phyloP scores from a whole-genome alignment of 2,888 invertebrate species.

The Cybosia mesomella region DNA sequence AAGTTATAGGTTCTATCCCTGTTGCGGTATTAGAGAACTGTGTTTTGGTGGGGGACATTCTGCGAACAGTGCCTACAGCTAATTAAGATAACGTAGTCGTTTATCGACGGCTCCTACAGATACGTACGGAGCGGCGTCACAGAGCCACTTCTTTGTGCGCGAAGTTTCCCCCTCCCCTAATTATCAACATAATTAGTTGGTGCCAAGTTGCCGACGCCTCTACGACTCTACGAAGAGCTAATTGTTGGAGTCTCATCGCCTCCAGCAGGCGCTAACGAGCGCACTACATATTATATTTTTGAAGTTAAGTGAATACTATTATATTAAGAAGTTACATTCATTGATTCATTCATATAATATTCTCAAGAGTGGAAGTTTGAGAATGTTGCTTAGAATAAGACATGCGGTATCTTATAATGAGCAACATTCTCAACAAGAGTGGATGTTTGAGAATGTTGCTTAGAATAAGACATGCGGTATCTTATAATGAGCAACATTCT shows the following conservation, averaged over 20 bases:
- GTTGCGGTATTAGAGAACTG: too few relatives aligned
- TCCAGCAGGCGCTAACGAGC: slow-evolving; percentile 20
- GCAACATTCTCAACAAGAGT: neutral
- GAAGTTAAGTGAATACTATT: slow-evolving; percentile 4
- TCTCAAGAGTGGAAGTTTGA: too few relatives aligned
- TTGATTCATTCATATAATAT: too few relatives aligned
- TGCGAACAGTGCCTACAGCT: neutral
- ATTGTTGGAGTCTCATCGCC: slow-evolving; percentile 5
- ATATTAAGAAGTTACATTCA: neutral
- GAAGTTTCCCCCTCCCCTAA: slow-evolving; percentile 25
- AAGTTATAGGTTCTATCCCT: too few relatives aligned
- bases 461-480: too few relatives aligned
- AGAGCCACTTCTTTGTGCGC: slow-evolving; percentile 15
- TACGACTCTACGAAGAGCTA: neutral
- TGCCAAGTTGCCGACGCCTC: slow-evolving; percentile 20
- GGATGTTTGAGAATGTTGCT: too few relatives aligned
- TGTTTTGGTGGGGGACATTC: too few relatives aligned
- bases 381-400: too few relatives aligned
- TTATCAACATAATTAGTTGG: slow-evolving; percentile 37
- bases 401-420: too few relatives aligned
- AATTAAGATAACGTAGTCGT: neutral
- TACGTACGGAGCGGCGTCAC: neutral
- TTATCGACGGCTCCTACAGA: neutral
- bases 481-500: too few relatives aligned
- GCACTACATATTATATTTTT: slow-evolving; percentile 7